These are phyloP conservation scores for Notothenia rossii DNA, from an alignment of 2,113 vertebrate genomes.

Conservation along the genomic window DNA sequence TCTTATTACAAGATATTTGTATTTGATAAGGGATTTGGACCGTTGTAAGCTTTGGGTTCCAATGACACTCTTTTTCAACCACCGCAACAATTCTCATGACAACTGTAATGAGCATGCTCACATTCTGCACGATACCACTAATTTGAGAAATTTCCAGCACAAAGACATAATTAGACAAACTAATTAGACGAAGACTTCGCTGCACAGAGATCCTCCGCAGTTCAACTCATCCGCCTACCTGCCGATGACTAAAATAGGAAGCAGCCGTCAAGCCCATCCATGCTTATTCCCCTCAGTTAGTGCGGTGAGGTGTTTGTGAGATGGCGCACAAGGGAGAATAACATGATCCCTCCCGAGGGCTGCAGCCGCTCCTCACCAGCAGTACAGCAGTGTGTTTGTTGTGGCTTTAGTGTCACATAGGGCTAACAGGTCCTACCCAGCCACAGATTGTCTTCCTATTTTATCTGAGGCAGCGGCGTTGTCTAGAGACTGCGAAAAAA, in stretches of 20 bases:
- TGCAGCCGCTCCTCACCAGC: constrained; percentile 56
- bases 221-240: constrained; percentile 87
- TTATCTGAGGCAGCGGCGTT: constrained; percentile 30
- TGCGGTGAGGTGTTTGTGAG: constrained; percentile 76
- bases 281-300: constrained; percentile 79
- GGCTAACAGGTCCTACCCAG: constrained; percentile 63
- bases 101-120: constrained; percentile 86
- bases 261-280: constrained; percentile 80
- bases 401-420: constrained; percentile 69
- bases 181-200: constrained; percentile 87
- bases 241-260: constrained; percentile 84
- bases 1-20: constrained; percentile 54
- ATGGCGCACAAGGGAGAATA: constrained; percentile 70
- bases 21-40: constrained; percentile 60
- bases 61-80: constrained; percentile 67
- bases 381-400: constrained; percentile 64
- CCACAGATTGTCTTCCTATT: constrained; percentile 60
- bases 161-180: constrained; percentile 89
- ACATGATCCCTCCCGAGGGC: constrained; percentile 69
- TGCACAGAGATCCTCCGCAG: constrained; percentile 85
- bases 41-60: constrained; percentile 53
- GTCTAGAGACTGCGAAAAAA: constrained; percentile 41
- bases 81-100: constrained; percentile 84
- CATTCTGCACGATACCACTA: constrained; percentile 86
- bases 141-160: constrained; percentile 89